Percentiles rank a stretch among this genome's conserved stretches.
These are phyloP conservation scores for Malurus elegans DNA, from an alignment of 2,113 vertebrate genomes.

Conservation along the genomic window DNA sequence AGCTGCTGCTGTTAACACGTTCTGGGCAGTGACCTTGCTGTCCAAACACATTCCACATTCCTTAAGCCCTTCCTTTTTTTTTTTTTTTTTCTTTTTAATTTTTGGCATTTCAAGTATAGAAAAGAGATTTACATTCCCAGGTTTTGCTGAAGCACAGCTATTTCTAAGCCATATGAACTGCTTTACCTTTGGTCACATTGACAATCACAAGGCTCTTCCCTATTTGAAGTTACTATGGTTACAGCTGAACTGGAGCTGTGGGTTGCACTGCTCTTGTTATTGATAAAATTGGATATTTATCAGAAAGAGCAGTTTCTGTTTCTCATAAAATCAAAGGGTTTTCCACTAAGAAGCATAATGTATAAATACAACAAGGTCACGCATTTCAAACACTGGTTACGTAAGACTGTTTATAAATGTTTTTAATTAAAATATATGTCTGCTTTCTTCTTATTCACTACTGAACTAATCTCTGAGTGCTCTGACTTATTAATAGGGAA, in stretches of 20 bases:
- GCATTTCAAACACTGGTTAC: neutral
- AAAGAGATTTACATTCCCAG: slow-evolving; percentile 6
- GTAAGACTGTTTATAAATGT: neutral
- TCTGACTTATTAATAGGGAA: slow-evolving; percentile 50
- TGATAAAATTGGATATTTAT: slow-evolving; percentile 73
- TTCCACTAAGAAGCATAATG: neutral
- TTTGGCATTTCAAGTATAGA: slow-evolving; percentile 20
- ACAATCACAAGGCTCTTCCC: slow-evolving; percentile 63
- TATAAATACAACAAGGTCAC: neutral
- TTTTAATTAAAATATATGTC: neutral
- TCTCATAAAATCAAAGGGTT: neutral
- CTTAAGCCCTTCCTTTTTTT: neutral
- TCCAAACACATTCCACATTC: neutral
- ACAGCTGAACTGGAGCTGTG: slow-evolving; percentile 54
- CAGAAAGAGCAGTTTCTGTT: slow-evolving; percentile 17
- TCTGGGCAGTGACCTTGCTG: neutral
- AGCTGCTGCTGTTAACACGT: neutral
- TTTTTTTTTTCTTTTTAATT: neutral
- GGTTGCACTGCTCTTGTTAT: slow-evolving; percentile 43
- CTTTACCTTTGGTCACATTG: slow-evolving; percentile 56
- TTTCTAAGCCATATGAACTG: slow-evolving; percentile 51
- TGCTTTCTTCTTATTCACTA: slow-evolving; percentile 16
- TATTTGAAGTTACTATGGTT: slow-evolving; percentile 75
- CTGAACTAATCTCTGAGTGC: slow-evolving; percentile 39
- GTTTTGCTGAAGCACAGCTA: slow-evolving; percentile 27